These are phyloP conservation scores for Yponomeuta sedellus DNA, from an alignment of 2,888 invertebrate genomes.

Conservation along the genomic window DNA sequence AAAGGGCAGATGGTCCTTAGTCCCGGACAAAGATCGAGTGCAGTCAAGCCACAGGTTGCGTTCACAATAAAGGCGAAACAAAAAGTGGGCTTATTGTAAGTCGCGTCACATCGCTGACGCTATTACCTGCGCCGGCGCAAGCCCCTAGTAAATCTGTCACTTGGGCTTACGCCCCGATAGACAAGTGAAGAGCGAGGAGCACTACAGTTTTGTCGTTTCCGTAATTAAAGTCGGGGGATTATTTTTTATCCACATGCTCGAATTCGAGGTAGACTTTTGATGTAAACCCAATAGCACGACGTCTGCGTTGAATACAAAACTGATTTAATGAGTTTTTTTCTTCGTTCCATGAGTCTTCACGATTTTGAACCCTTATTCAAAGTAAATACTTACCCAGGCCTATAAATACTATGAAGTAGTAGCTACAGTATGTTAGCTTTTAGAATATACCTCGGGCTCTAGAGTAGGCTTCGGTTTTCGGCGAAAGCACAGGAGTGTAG, in stretches of 20 bases:
- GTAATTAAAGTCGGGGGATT: conserved; percentile 42
- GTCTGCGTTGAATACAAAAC: too few relatives aligned
- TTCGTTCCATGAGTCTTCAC: too few relatives aligned
- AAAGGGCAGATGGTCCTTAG: conserved; percentile 49
- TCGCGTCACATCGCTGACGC: conserved; percentile 45
- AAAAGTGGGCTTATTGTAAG: conserved; percentile 47
- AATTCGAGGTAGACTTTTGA: background rate
- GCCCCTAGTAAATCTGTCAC: conserved; percentile 58
- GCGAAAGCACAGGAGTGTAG: too few relatives aligned
- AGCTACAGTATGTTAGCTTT: too few relatives aligned
- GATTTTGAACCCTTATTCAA: too few relatives aligned
- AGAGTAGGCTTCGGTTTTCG: too few relatives aligned
- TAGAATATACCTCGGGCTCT: too few relatives aligned
- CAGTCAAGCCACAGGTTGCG: conserved; percentile 39
- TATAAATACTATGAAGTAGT: too few relatives aligned
- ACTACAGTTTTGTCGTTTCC: conserved; percentile 48
- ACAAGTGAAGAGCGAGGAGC: conserved; percentile 34
- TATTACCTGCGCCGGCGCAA: conserved; percentile 57
- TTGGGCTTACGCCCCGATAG: conserved; percentile 40
- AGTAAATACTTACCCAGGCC: too few relatives aligned
- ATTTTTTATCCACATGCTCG: background rate
- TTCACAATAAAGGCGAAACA: conserved; percentile 48
- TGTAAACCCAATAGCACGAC: too few relatives aligned
- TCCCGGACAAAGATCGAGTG: conserved; percentile 65
- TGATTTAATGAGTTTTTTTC: too few relatives aligned